These are phyloP conservation scores for Chiridota heheva DNA, from an alignment of 35 echinoderm and acorn worm species.

Conservation along the genomic window DNA sequence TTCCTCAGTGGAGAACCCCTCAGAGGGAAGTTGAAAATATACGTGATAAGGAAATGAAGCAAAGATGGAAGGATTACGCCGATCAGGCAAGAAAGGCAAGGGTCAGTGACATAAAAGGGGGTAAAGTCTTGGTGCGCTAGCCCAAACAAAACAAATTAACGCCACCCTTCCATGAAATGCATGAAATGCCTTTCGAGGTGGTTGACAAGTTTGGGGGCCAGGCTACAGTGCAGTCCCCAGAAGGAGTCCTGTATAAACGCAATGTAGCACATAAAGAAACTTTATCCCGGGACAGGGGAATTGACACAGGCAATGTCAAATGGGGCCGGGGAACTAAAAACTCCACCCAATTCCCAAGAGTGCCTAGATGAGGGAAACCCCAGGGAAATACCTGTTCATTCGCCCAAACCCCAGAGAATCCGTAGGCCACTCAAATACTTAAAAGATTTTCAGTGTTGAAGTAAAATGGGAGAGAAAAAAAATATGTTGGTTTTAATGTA, in stretches of 20 bases:
- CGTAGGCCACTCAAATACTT: too few relatives aligned
- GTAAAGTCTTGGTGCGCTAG: conserved; percentile 36
- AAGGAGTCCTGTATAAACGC: conserved; percentile 58
- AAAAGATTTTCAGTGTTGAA: too few relatives aligned
- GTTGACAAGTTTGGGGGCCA: conserved; percentile 36
- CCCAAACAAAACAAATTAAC: conserved; percentile 37
- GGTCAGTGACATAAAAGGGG: conserved; percentile 11
- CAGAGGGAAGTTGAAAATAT: not conserved
- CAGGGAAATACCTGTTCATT: too few relatives aligned
- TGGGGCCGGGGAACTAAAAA: too few relatives aligned
- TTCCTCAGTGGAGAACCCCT: conserved; percentile 20
- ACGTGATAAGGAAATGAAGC: conserved; percentile 19
- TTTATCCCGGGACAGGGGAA: too few relatives aligned
- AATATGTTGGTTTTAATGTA: too few relatives aligned
- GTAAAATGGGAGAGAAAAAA: too few relatives aligned
- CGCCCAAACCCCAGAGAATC: too few relatives aligned
- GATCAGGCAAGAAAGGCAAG: conserved; percentile 39
- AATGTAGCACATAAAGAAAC: conserved; percentile 51
- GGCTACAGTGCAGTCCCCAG: conserved; percentile 32
- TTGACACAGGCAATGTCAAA: too few relatives aligned
- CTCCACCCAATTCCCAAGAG: too few relatives aligned
- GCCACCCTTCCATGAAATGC: conserved; percentile 13
- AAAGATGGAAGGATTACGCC: conserved; percentile 10
- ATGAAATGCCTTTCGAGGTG: conserved; percentile 42
- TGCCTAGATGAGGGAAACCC: too few relatives aligned